Percentiles rank a stretch among this genome's conserved stretches.
phyloP scores from a whole-genome alignment of 2,113 vertebrate species.

The Rhinolophus sinicus region DNA sequence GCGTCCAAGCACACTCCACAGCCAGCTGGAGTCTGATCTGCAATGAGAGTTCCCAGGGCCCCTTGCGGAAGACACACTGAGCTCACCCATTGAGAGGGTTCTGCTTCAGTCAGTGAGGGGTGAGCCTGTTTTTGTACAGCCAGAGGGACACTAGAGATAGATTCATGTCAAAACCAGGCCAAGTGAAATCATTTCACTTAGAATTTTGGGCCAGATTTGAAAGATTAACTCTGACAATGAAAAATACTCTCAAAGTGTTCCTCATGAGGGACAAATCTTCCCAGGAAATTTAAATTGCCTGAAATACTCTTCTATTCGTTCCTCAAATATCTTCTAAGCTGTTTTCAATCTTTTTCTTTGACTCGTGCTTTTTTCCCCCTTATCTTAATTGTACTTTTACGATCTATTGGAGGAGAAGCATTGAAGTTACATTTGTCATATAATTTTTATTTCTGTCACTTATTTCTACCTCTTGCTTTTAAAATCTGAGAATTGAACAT shows the following conservation, averaged over 20 bases:
- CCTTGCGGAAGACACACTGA: background rate
- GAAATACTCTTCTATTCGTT: background rate
- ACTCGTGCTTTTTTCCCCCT: background rate
- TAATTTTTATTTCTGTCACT: constrained; percentile 46
- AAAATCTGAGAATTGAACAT: constrained; percentile 18
- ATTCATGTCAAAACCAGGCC: background rate
- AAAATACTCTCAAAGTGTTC: background rate
- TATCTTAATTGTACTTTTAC: constrained; percentile 40
- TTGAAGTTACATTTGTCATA: constrained; percentile 22
- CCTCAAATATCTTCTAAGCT: background rate
- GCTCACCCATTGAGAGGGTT: background rate
- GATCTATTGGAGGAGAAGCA: background rate
- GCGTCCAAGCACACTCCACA: background rate
- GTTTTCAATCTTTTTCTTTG: background rate
- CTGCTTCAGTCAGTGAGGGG: background rate
- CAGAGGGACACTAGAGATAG: background rate
- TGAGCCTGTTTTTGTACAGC: fast-evolving
- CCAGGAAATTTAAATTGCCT: background rate
- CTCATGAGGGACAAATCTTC: background rate
- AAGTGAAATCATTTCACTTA: background rate
- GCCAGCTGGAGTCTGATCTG: background rate
- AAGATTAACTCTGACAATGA: background rate
- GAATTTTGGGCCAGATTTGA: background rate
- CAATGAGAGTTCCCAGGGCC: background rate
- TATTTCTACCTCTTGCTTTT: constrained; percentile 29